These are phyloP conservation scores for Callimorpha dominula DNA, from an alignment of 2,888 invertebrate genomes.

Conservation along the genomic window DNA sequence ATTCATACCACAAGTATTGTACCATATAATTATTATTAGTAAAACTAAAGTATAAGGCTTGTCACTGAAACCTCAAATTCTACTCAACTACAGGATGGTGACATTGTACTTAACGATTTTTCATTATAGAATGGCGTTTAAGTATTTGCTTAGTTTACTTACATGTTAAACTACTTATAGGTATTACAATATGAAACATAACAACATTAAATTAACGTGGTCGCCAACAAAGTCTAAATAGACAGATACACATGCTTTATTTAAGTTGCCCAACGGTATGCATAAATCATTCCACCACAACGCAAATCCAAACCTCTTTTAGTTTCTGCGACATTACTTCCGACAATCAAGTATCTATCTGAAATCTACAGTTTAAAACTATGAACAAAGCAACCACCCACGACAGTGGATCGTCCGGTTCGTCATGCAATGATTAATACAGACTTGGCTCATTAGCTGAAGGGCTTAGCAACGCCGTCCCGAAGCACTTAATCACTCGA, in stretches of 20 bases:
- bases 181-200: no score
- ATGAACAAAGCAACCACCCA: conserved; percentile 72
- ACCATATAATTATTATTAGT: no score
- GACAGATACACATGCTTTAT: background rate
- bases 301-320: background rate
- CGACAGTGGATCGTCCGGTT: conserved; percentile 75
- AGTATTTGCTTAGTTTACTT: no score
- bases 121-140: no score
- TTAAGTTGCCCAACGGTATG: background rate
- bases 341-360: conserved; percentile 45
- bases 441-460: conserved; percentile 85
- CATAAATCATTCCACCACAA: background rate
- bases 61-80: no score
- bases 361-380: conserved; percentile 50
- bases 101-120: no score
- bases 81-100: no score
- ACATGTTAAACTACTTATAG: no score
- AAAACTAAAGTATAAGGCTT: no score
- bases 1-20: no score
- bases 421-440: conserved; percentile 84
- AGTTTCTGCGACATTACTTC: conserved; percentile 15
- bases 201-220: no score
- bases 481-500: conserved; percentile 85
- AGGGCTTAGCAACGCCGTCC: conserved; percentile 82
- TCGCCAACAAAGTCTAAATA: no score